These are phyloP conservation scores for Odocoileus virginianus DNA, from an alignment of 2,113 vertebrate genomes.

Conservation along the genomic window DNA sequence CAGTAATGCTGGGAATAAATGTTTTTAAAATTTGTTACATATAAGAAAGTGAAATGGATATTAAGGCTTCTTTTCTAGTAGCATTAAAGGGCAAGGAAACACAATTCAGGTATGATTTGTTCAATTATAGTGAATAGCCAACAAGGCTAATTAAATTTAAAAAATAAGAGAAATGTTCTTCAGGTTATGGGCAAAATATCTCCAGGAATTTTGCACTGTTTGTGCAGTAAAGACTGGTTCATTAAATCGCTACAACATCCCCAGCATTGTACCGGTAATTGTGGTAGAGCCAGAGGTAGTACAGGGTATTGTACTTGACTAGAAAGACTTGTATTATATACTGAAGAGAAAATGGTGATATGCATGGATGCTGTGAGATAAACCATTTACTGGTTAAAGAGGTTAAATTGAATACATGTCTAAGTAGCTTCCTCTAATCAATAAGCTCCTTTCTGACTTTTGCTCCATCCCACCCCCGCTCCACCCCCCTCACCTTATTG, in stretches of 20 bases:
- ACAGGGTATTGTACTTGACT: not conserved
- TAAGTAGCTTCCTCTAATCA: constrained; percentile 9
- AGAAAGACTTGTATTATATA: not conserved
- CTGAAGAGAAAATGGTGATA: not conserved
- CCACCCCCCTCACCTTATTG: not conserved
- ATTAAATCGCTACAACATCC: not conserved
- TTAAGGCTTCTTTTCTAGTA: not conserved
- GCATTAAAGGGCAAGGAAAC: not conserved
- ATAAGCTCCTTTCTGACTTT: not conserved
- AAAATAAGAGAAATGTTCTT: not conserved
- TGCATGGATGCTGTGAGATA: not conserved
- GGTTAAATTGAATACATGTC: not conserved
- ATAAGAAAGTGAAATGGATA: not conserved
- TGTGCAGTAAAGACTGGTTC: not conserved
- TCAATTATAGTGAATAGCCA: not conserved
- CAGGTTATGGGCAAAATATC: not conserved
- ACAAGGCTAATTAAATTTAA: not conserved
- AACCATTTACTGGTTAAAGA: not conserved
- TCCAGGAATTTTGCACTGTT: not conserved
- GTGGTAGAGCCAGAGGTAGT: not conserved
- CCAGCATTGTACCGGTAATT: not conserved
- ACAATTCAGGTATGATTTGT: not conserved
- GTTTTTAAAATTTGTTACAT: not conserved
- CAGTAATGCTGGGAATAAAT: not conserved
- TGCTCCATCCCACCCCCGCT: not conserved